phyloP scores from a whole-genome alignment of 2,113 vertebrate species.

The Hydrolagus affinis region DNA sequence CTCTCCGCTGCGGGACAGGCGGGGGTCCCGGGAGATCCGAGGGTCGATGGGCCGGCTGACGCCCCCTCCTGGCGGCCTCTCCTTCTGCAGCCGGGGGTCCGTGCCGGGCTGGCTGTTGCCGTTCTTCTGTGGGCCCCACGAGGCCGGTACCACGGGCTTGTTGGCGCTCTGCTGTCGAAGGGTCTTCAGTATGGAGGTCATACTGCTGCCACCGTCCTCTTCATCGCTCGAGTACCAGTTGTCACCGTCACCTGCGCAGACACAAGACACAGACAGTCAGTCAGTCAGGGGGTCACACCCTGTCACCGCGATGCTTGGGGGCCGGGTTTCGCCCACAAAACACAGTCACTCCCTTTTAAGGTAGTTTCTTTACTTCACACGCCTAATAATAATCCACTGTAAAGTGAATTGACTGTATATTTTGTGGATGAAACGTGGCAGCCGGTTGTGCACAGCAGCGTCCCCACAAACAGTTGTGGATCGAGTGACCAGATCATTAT shows the following conservation, averaged over 20 bases:
- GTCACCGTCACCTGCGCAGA: slow-evolving; percentile 68
- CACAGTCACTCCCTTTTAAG: too few relatives aligned
- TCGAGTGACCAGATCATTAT: too few relatives aligned
- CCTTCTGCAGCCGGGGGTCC: slow-evolving; percentile 76
- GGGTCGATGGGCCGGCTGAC: slow-evolving; percentile 55
- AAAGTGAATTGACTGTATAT: too few relatives aligned
- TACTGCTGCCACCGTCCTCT: slow-evolving; percentile 82
- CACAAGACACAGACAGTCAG: background rate
- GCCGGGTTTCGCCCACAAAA: background rate
- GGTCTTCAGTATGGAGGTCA: slow-evolving; percentile 82
- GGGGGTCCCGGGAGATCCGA: slow-evolving; percentile 71
- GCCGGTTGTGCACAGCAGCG: too few relatives aligned
- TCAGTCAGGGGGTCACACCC: background rate
- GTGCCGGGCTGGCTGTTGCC: slow-evolving; percentile 34
- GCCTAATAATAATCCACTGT: too few relatives aligned
- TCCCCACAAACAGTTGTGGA: too few relatives aligned
- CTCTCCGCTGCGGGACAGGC: slow-evolving; percentile 58
- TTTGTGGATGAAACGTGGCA: too few relatives aligned
- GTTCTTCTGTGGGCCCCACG: background rate
- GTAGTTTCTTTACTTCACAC: too few relatives aligned
- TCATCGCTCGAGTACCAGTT: slow-evolving; percentile 97
- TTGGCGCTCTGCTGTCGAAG: slow-evolving; percentile 72
- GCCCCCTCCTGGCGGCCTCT: slow-evolving; percentile 32
- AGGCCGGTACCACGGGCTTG: slow-evolving; percentile 34
- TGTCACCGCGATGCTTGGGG: background rate